phyloP scores from a whole-genome alignment of 30 jellyfish, hydroid and myxozoan genomes.

The Sanderia malayensis region DNA sequence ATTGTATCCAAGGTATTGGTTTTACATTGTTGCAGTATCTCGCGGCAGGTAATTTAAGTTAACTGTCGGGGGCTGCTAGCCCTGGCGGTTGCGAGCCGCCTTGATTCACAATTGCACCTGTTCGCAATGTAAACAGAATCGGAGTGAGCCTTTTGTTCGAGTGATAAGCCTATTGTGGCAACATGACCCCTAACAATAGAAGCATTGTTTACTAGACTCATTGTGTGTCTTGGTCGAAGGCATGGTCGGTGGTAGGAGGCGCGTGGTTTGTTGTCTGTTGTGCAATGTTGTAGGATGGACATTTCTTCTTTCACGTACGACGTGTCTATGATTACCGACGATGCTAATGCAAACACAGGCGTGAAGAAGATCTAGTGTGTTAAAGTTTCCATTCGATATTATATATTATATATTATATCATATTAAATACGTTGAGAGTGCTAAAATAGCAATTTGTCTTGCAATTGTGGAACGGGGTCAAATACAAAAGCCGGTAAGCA shows the following conservation, averaged over 20 bases:
- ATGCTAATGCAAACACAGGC: conserved; percentile 62
- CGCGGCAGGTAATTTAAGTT: too few relatives aligned
- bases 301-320: not conserved
- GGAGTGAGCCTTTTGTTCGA: conserved; percentile 50
- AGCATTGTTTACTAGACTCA: conserved; percentile 44
- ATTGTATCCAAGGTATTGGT: too few relatives aligned
- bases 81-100: not conserved
- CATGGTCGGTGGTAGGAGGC: conserved; percentile 39
- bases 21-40: too few relatives aligned
- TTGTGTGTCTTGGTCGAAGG: conserved; percentile 55
- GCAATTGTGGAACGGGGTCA: too few relatives aligned
- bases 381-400: too few relatives aligned
- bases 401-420: too few relatives aligned
- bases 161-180: conserved; percentile 57
- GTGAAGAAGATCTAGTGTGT: conserved; percentile 15
- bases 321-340: conserved; percentile 6
- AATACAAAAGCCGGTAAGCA: too few relatives aligned
- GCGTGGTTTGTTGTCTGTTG: too few relatives aligned
- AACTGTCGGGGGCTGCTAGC: not conserved
- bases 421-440: too few relatives aligned
- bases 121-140: conserved; percentile 52
- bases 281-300: not conserved
- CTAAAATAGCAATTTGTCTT: too few relatives aligned
- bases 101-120: conserved; percentile 58
- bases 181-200: conserved; percentile 66